Evolutionary conservation across 1,140 invertebrate genomes (phyloP), one percentile per base, ranked within the genome.

Genomic region (Oryzaephilus surinamensis): DNA sequence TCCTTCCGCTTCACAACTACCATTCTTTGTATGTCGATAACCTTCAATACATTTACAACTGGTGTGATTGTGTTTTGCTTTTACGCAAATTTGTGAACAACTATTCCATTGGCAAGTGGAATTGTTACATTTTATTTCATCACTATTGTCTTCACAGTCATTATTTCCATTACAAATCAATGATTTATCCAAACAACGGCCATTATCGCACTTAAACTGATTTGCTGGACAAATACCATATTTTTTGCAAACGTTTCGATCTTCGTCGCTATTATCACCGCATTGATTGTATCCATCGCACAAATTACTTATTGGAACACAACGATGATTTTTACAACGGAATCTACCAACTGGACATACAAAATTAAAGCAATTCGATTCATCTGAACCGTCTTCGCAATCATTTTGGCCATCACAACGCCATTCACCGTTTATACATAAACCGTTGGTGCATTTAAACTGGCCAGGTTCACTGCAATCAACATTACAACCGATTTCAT

Each of bases 261-360:
- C 65, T 65, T 93, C 89, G 62, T 96, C 92, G 27, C 75, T 79
- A 17, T 70, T 70, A 57, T 83, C 82, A 2, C 65, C 64, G 58
- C 84, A 89, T 50, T 87, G 78, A 42, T 73, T 68, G 38, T 62
- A 63, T 0, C 76, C 75, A 62, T 88, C 81, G 54, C 84, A 89
- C 6, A 74, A 63, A 41, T 74, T 63, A 17, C 62, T 61, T 7
- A 67, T 58, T 28, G 74, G 73, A 29, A 88, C 73, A 57, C 85
- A 89, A 34, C 73, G 72, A 20, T 77, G 70, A 41, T 79, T 81
- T 3, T 62, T 65, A 57, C 85, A 90, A 18, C 73, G 70, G 45
- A 50, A 60, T 7, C 55, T 45, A 2, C 47, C 52, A 1, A 49
- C 2, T 0, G 47, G 43, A 32, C 65, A 61, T 51, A 2, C 69